A percentile compares a stretch with the other conserved stretches of the same genome.
phyloP scores from a whole-genome alignment of 1,140 invertebrate genomes.

The Tetramorium alpestre region DNA sequence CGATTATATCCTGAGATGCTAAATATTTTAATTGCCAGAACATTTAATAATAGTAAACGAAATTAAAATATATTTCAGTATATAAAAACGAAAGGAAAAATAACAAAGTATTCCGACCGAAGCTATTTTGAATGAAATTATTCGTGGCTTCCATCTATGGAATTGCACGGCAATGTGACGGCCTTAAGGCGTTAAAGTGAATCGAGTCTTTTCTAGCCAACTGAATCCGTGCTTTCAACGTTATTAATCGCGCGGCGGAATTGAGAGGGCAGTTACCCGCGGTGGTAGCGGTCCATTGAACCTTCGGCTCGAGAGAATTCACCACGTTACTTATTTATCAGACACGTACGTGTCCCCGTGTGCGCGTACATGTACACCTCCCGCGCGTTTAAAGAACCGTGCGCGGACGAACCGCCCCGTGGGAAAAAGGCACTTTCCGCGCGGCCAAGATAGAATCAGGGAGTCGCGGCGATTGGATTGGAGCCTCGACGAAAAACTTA shows the following conservation, averaged over 20 bases:
- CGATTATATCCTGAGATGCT: background rate
- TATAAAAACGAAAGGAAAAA: background rate
- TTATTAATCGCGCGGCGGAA: conserved; percentile 64
- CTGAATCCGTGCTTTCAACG: conserved; percentile 64
- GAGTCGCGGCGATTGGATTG: conserved; percentile 70
- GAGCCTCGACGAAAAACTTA: conserved; percentile 70
- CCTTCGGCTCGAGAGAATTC: conserved; percentile 69
- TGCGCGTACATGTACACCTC: background rate
- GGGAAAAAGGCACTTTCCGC: conserved; percentile 72
- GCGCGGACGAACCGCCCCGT: conserved; percentile 51
- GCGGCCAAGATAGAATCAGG: conserved; percentile 69
- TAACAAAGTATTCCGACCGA: background rate
- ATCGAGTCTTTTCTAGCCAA: conserved; percentile 29
- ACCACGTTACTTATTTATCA: conserved; percentile 73
- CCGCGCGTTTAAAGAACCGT: conserved; percentile 56
- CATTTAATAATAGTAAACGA: background rate
- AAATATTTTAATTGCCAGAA: background rate
- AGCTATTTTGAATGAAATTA: background rate
- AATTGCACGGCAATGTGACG: background rate
- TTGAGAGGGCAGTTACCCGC: conserved; percentile 49
- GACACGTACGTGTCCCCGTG: conserved; percentile 47
- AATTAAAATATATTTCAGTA: background rate
- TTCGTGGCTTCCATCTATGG: too few species aligned
- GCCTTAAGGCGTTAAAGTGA: conserved; percentile 23
- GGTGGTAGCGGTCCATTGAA: conserved; percentile 61